Evolutionary conservation across 37 sponge, comb jelly and placozoan species (phyloP).

Genomic region (Corticium candelabrum): DNA sequence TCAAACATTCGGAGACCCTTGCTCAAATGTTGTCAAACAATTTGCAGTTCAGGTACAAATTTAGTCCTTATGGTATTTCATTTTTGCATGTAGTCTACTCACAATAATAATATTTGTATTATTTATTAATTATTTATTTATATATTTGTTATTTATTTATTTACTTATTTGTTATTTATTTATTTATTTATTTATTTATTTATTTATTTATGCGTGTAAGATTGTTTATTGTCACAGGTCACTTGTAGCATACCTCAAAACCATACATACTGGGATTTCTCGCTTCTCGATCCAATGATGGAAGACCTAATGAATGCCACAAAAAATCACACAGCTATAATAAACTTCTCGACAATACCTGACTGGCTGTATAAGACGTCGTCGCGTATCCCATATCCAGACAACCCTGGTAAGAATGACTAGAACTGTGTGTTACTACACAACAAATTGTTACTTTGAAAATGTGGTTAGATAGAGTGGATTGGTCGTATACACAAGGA

Average conservation of each 20-base stretch:
- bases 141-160: no score
- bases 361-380: slow-evolving; percentile 6
- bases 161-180: no score
- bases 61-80: no score
- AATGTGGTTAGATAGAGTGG: not conserved
- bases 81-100: no score
- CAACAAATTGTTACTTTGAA: not conserved
- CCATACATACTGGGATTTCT: slow-evolving; percentile 13
- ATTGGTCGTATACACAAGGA: slow-evolving; percentile 1
- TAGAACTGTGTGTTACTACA: not conserved
- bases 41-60: slow-evolving; percentile 3
- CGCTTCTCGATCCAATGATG: slow-evolving; percentile 6
- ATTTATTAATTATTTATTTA: no score
- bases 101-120: no score
- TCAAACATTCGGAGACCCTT: not conserved
- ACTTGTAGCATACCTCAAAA: not conserved
- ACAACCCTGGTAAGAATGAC: not conserved
- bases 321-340: not conserved
- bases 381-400: not conserved
- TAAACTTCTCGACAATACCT: slow-evolving; percentile 9
- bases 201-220: not conserved
- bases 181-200: not conserved
- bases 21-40: not conserved
- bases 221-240: not conserved
- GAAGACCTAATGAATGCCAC: slow-evolving; percentile 11